Percentiles rank a stretch among this genome's conserved stretches.
phyloP scores from a whole-genome alignment of 2,797 vertebrate species.

The Scleropages formosus region DNA sequence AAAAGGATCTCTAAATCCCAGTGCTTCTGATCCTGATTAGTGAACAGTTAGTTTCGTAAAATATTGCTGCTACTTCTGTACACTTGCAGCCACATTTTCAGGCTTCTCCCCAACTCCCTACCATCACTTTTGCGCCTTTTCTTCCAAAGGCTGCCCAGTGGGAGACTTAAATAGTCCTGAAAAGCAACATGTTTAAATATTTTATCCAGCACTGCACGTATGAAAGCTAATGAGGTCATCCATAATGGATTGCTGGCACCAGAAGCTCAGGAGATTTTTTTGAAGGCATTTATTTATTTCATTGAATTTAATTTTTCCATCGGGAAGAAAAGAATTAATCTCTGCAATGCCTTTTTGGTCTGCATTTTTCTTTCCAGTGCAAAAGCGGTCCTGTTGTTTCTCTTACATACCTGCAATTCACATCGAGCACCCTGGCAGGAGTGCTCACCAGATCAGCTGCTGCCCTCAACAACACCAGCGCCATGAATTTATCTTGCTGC shows the following conservation, averaged over 20 bases:
- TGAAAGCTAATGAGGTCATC: not conserved
- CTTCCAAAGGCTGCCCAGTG: not conserved
- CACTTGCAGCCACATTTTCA: not conserved
- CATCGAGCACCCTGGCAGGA: not conserved
- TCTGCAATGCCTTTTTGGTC: slow-evolving; percentile 8
- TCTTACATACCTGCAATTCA: not conserved
- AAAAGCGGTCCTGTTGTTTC: not conserved
- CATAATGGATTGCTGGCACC: not conserved
- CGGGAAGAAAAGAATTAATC: not conserved
- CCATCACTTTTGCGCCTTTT: not conserved
- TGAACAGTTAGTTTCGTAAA: not conserved
- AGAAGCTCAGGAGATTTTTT: not conserved
- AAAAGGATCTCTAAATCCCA: not conserved
- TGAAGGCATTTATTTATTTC: slow-evolving; percentile 3
- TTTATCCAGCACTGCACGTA: too few species aligned
- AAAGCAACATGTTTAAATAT: not conserved
- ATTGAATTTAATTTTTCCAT: not conserved
- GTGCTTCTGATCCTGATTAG: not conserved
- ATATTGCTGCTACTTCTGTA: not conserved
- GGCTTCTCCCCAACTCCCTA: not conserved
- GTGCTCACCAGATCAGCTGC: not conserved
- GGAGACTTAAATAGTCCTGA: not conserved
- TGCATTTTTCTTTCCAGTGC: slow-evolving; percentile 12
- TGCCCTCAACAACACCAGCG: too few species aligned
- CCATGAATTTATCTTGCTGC: too few species aligned